A percentile compares a stretch with the other conserved stretches of the same genome.
phyloP scores from a whole-genome alignment of 2,113 vertebrate genomes.

The Pomatorhinus ruficollis region DNA sequence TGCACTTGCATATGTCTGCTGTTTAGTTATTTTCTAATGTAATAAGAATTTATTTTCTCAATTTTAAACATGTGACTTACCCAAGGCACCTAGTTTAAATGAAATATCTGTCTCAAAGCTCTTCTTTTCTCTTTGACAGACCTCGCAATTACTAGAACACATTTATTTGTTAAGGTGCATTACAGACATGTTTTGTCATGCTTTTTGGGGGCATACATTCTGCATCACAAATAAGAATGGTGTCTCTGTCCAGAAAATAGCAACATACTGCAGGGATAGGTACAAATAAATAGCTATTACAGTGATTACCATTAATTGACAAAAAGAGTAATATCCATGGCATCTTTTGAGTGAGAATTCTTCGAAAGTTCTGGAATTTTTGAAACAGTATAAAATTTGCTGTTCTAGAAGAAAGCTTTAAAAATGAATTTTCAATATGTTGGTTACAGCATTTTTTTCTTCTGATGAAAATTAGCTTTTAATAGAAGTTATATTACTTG shows the following conservation, averaged over 20 bases:
- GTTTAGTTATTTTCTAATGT: slow-evolving; percentile 25
- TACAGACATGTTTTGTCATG: neutral
- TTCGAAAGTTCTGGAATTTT: neutral
- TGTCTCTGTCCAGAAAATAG: neutral
- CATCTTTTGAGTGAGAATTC: neutral
- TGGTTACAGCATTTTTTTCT: neutral
- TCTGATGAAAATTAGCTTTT: neutral
- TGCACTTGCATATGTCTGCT: neutral
- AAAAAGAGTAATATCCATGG: neutral
- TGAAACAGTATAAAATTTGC: neutral
- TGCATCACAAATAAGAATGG: neutral
- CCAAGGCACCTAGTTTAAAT: slow-evolving; percentile 35
- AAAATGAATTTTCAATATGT: neutral
- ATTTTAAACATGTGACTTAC: slow-evolving; percentile 7
- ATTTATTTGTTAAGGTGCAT: neutral
- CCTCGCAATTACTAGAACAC: neutral
- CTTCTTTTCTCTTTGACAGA: neutral
- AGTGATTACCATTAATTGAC: neutral
- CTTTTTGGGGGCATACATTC: neutral
- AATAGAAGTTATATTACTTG: neutral
- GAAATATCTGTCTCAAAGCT: slow-evolving; percentile 34
- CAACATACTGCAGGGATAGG: neutral
- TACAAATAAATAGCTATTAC: neutral
- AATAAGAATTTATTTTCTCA: slow-evolving; percentile 42
- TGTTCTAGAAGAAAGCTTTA: neutral